Evolutionary conservation across 2,888 invertebrate genomes (phyloP).

Genomic region (Orthosia gracilis): DNA sequence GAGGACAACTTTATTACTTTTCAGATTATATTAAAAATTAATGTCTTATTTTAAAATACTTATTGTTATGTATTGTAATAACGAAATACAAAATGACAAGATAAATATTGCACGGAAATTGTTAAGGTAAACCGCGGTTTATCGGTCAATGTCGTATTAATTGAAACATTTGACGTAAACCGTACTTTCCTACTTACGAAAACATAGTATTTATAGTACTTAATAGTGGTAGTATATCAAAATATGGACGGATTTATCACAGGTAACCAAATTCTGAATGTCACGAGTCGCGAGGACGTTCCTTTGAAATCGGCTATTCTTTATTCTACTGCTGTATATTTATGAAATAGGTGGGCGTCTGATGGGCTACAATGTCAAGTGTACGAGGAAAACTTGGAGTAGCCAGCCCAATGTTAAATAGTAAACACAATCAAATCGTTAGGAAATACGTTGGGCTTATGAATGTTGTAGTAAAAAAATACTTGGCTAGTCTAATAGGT

Average conservation of each 20-base stretch:
- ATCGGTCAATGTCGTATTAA: slow-evolving; percentile 50
- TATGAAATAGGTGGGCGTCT: slow-evolving; percentile 75
- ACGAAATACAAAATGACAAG: not conserved
- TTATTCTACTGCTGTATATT: slow-evolving; percentile 68
- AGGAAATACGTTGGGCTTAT: slow-evolving; percentile 57
- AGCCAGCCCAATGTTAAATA: slow-evolving; percentile 54
- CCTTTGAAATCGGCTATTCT: slow-evolving; percentile 68
- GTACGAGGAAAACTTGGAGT: slow-evolving; percentile 79
- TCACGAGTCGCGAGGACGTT: slow-evolving; percentile 51
- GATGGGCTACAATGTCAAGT: slow-evolving; percentile 83
- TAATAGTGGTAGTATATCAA: slow-evolving; percentile 2
- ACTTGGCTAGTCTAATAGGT: slow-evolving; percentile 27
- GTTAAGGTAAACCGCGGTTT: slow-evolving; percentile 28
- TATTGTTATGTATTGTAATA: slow-evolving; percentile 12
- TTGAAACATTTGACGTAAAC: slow-evolving; percentile 44
- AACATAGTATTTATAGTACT: slow-evolving; percentile 13
- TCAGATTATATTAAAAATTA: not conserved
- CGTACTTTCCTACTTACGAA: slow-evolving; percentile 28
- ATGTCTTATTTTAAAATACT: slow-evolving; percentile 2
- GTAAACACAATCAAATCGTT: slow-evolving; percentile 55
- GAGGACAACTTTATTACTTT: slow-evolving; percentile 20
- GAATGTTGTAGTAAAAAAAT: slow-evolving; percentile 37
- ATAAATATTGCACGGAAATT: slow-evolving; percentile 31
- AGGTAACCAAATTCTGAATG: slow-evolving; percentile 30
- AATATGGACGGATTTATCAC: not conserved